phyloP scores from a whole-genome alignment of 2,113 vertebrate genomes.

The Puntigrus tetrazona region DNA sequence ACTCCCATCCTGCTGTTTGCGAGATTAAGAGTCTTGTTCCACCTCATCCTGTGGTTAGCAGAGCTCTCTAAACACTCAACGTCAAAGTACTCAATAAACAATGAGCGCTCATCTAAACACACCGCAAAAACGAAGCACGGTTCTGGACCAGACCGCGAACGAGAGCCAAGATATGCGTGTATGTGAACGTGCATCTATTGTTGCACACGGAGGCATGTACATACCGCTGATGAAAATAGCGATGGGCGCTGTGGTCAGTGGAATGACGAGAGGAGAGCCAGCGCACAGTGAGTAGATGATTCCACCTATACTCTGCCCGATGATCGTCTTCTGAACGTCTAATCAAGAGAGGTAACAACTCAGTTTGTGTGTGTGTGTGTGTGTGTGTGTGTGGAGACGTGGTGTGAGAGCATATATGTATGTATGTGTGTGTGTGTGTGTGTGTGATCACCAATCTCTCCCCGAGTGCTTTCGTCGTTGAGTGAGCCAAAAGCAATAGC shows the following conservation, averaged over 20 bases:
- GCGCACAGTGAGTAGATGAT: constrained; percentile 92
- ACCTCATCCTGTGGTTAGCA: constrained; percentile 33
- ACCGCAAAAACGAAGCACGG: not conserved
- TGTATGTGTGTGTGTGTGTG: not conserved
- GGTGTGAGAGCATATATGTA: not conserved
- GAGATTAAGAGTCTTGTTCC: constrained; percentile 45
- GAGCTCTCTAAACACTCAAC: constrained; percentile 41
- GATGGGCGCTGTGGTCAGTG: constrained; percentile 92
- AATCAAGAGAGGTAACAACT: constrained; percentile 35
- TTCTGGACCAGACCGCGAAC: not conserved
- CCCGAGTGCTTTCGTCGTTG: constrained; percentile 93
- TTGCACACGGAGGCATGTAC: constrained; percentile 32
- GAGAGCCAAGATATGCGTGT: constrained; percentile 7
- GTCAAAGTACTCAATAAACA: constrained; percentile 49
- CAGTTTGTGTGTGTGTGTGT: constrained; percentile 4
- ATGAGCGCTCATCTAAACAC: constrained; percentile 14
- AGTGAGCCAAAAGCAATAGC: constrained; percentile 97
- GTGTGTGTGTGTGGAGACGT: not conserved
- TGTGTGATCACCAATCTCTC: constrained; percentile 85
- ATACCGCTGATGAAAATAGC: constrained; percentile 96
- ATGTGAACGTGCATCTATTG: constrained; percentile 19
- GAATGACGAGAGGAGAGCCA: constrained; percentile 93
- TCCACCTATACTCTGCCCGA: constrained; percentile 94
- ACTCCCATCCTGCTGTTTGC: constrained; percentile 28
- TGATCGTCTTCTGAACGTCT: constrained; percentile 96